A percentile compares a stretch with the other conserved stretches of the same genome.
These are phyloP conservation scores for Hirtodrosophila cameraria DNA, from an alignment of 2,888 invertebrate species.

Conservation along the genomic window DNA sequence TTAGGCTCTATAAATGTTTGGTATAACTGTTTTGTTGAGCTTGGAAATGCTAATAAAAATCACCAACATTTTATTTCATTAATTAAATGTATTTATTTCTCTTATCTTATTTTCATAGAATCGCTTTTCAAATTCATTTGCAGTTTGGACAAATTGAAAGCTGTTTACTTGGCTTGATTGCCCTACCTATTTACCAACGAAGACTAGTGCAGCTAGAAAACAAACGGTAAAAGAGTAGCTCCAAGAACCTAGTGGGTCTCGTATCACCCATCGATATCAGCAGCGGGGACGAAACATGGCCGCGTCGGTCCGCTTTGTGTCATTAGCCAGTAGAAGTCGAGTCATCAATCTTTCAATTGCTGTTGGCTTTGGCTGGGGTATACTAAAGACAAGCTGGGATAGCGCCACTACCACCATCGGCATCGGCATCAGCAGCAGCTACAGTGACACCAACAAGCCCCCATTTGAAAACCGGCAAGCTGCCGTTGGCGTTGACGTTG, in stretches of 20 bases:
- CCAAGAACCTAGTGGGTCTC: background rate
- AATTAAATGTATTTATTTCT: background rate
- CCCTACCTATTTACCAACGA: slow-evolving; percentile 35
- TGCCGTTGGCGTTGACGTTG: slow-evolving; percentile 22
- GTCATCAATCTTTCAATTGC: slow-evolving; percentile 71
- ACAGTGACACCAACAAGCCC: slow-evolving; percentile 29
- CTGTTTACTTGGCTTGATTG: slow-evolving; percentile 12
- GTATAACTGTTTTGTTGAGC: too few species aligned
- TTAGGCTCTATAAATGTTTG: background rate
- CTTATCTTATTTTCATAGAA: background rate
- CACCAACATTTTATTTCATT: too few species aligned
- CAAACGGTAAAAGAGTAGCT: slow-evolving; percentile 28
- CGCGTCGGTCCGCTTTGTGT: slow-evolving; percentile 52
- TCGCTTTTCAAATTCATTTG: slow-evolving; percentile 20
- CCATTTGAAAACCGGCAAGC: slow-evolving; percentile 58
- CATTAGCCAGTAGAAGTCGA: slow-evolving; percentile 51
- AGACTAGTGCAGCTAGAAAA: slow-evolving; percentile 23
- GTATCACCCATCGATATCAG: slow-evolving; percentile 6
- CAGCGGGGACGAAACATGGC: slow-evolving; percentile 13
- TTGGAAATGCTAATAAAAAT: too few species aligned
- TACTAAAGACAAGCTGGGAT: slow-evolving; percentile 41
- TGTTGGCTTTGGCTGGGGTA: slow-evolving; percentile 28
- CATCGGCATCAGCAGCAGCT: slow-evolving; percentile 1
- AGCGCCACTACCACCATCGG: slow-evolving; percentile 15
- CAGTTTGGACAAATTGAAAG: slow-evolving; percentile 7